Conservation (phyloP, 37 sponge, comb jelly and placozoan genomes). For the Lycopodina hypogea region DNA sequence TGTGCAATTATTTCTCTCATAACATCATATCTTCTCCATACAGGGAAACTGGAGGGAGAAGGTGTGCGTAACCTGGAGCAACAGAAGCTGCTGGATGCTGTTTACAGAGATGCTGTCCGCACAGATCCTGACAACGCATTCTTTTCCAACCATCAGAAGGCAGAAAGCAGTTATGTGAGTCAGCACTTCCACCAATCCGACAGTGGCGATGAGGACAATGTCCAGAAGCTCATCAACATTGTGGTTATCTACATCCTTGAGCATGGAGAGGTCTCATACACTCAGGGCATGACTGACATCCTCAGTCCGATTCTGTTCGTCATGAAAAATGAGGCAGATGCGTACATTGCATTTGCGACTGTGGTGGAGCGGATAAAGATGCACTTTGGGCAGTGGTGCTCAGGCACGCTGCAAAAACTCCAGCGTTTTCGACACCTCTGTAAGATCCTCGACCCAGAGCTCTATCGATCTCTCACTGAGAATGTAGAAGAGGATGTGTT, state of each 20-base stretch:
- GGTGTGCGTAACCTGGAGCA: neutral
- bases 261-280: slow-evolving; percentile 60
- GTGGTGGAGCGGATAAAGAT: slow-evolving; percentile 52
- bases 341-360: slow-evolving; percentile 63
- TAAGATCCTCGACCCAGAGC: slow-evolving; percentile 63
- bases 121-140: slow-evolving; percentile 63
- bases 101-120: slow-evolving; percentile 59
- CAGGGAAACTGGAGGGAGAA: neutral
- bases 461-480: slow-evolving; percentile 23
- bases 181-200: neutral
- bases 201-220: slow-evolving; percentile 23
- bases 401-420: slow-evolving; percentile 59
- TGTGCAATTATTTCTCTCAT: no score
- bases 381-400: slow-evolving; percentile 65
- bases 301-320: slow-evolving; percentile 75
- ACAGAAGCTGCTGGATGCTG: slow-evolving; percentile 24
- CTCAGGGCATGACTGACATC: slow-evolving; percentile 84
- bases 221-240: slow-evolving; percentile 61
- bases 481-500: slow-evolving; percentile 62
- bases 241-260: slow-evolving; percentile 61
- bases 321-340: slow-evolving; percentile 63
- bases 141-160: neutral
- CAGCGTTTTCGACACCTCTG: slow-evolving; percentile 71
- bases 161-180: neutral
- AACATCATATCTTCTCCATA: neutral